Conservation (phyloP, 37 sponge, comb jelly and placozoan genomes). For the Hormiphora californensis region DNA sequence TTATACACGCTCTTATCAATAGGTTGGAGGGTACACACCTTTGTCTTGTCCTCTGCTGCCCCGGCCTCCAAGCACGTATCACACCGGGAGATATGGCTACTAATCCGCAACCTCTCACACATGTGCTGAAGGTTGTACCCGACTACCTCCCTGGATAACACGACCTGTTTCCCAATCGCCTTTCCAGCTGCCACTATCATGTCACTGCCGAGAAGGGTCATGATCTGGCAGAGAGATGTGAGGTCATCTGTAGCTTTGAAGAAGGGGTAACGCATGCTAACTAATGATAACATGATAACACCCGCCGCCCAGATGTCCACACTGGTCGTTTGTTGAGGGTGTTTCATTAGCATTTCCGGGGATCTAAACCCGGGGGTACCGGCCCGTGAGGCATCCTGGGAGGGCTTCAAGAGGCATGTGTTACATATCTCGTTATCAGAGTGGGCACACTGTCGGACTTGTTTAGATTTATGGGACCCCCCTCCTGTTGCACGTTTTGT, state of each 20-base stretch:
- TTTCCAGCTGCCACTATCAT: slow-evolving; percentile 49
- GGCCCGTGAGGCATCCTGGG: slow-evolving; percentile 50
- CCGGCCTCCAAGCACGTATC: slow-evolving; percentile 19
- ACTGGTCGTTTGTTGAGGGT: slow-evolving; percentile 54
- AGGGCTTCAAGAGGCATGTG: slow-evolving; percentile 36
- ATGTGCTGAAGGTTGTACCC: slow-evolving; percentile 16
- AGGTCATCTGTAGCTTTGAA: slow-evolving; percentile 90
- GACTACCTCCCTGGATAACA: neutral
- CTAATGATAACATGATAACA: slow-evolving; percentile 67
- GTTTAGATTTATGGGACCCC: neutral
- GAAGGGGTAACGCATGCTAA: slow-evolving; percentile 90
- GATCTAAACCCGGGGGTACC: slow-evolving; percentile 55
- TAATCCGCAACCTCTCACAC: slow-evolving; percentile 43
- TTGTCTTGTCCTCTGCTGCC: neutral
- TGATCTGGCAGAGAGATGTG: slow-evolving; percentile 78
- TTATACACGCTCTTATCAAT: slow-evolving; percentile 73
- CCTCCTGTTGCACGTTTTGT: neutral
- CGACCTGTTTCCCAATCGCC: slow-evolving; percentile 48
- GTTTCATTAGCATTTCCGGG: slow-evolving; percentile 54
- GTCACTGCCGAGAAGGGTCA: slow-evolving; percentile 60
- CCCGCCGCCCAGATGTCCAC: slow-evolving; percentile 55
- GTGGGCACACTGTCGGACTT: neutral
- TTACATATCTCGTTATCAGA: slow-evolving; percentile 53
- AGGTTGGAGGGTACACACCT: slow-evolving; percentile 19
- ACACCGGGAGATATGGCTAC: slow-evolving; percentile 32